These are phyloP conservation scores for Limnephilus auricula DNA, from an alignment of 2,888 invertebrate species.

Conservation along the genomic window DNA sequence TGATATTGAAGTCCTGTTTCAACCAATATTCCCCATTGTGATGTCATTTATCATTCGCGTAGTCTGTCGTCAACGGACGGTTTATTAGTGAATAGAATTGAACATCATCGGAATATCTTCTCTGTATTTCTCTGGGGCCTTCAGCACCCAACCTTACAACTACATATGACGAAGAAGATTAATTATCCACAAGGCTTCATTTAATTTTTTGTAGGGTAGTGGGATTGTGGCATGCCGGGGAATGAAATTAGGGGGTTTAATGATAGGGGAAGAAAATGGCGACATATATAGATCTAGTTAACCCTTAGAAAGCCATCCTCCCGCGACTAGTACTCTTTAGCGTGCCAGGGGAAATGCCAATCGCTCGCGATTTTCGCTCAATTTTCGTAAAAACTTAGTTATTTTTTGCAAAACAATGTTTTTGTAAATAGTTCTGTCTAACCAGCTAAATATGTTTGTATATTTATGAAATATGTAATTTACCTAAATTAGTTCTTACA, in stretches of 20 bases:
- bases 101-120: not conserved
- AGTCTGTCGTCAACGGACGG: not conserved
- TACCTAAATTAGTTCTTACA: too few relatives aligned
- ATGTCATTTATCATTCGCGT: constrained; percentile 3
- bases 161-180: not conserved
- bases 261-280: not conserved
- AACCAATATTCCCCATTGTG: not conserved
- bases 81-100: not conserved
- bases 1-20: not conserved
- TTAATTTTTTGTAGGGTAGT: not conserved
- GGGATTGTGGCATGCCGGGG: not conserved
- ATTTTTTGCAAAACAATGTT: too few relatives aligned
- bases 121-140: not conserved
- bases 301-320: too few relatives aligned
- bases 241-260: not conserved
- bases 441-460: too few relatives aligned
- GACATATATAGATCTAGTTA: not conserved
- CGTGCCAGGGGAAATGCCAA: too few relatives aligned
- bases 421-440: too few relatives aligned
- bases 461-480: too few relatives aligned
- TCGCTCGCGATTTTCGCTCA: too few relatives aligned
- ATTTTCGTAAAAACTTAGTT: too few relatives aligned
- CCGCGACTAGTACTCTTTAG: too few relatives aligned
- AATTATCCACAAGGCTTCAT: not conserved
- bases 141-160: not conserved